Conservation (phyloP, 2,888 invertebrate genomes). For the Toxonevra muliebris region DNA sequence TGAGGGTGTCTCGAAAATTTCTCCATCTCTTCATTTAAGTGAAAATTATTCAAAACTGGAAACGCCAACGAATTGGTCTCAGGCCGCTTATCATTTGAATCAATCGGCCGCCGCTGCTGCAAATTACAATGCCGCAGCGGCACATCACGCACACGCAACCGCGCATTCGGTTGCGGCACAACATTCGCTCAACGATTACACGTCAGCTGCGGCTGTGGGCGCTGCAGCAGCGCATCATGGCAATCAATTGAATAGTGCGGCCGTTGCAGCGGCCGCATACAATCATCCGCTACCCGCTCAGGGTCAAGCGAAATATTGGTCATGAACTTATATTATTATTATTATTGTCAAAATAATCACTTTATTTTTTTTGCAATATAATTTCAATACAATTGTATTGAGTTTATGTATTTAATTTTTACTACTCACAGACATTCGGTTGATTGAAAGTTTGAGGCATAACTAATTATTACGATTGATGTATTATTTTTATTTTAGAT, state of each 20-base stretch:
- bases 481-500: no score
- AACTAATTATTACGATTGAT: no score
- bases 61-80: constrained; percentile 61
- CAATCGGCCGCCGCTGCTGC: constrained; percentile 59
- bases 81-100: constrained; percentile 61
- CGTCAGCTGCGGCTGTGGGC: constrained; percentile 50
- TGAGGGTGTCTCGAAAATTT: constrained; percentile 64
- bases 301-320: constrained; percentile 62
- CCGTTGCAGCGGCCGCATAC: constrained; percentile 53
- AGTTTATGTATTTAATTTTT: no score
- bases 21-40: constrained; percentile 59
- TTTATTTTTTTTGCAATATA: background rate
- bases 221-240: constrained; percentile 53
- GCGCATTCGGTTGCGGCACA: constrained; percentile 51
- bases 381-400: no score
- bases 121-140: constrained; percentile 59
- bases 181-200: constrained; percentile 57
- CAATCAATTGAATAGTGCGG: constrained; percentile 48
- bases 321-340: constrained; percentile 46
- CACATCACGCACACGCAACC: constrained; percentile 49
- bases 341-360: constrained; percentile 32
- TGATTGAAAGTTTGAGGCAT: no score
- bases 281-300: constrained; percentile 60
- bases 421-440: no score
- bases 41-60: constrained; percentile 63